Evolutionary conservation across 2,113 vertebrate species (phyloP).

Genomic region (Alexandromys fortis): DNA sequence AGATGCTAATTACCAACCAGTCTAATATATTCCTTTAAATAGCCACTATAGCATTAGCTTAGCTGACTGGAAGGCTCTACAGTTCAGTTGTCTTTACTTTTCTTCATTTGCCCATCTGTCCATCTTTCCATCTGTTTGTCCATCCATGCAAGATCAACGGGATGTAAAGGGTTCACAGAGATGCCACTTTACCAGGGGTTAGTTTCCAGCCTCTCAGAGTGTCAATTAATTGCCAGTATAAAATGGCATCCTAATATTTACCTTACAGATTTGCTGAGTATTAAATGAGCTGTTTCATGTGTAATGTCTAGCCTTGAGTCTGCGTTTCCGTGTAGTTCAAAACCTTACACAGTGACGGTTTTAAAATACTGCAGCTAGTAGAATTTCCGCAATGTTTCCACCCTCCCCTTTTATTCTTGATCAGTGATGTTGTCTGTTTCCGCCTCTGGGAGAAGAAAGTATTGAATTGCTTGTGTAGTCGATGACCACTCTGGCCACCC

Average conservation of each 20-base stretch:
- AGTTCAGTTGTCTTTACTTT: neutral
- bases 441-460: neutral
- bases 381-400: neutral
- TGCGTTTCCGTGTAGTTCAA: neutral
- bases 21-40: conserved; percentile 37
- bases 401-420: conserved; percentile 12
- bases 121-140: neutral
- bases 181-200: neutral
- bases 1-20: conserved; percentile 4
- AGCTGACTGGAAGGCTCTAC: neutral
- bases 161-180: neutral
- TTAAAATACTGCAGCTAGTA: conserved; percentile 15
- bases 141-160: neutral
- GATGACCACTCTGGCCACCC: neutral
- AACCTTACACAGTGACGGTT: neutral
- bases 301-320: neutral
- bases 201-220: neutral
- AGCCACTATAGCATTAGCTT: neutral
- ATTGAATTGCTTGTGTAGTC: neutral
- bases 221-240: neutral
- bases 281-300: neutral
- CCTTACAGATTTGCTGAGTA: neutral
- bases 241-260: neutral
- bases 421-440: neutral
- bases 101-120: neutral